phyloP scores from a whole-genome alignment of 1,140 invertebrate genomes.

The Antheraea mylitta region DNA sequence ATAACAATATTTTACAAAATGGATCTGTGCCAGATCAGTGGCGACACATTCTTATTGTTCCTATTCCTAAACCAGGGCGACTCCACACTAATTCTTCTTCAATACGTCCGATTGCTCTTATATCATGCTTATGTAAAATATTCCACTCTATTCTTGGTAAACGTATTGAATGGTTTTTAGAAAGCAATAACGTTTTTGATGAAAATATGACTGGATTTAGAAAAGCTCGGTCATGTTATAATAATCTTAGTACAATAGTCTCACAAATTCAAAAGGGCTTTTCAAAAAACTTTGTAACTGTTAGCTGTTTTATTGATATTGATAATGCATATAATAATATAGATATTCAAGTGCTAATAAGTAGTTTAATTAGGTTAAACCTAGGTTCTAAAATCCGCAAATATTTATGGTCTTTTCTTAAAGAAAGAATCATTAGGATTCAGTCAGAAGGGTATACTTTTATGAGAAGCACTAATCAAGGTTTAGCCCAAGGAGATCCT shows the following conservation, averaged over 20 bases:
- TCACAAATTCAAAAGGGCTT: slow-evolving; percentile 21
- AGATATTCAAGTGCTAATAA: background rate
- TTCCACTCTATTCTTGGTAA: slow-evolving; percentile 7
- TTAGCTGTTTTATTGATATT: slow-evolving; percentile 19
- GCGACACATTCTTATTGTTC: slow-evolving; percentile 9
- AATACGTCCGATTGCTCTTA: slow-evolving; percentile 11
- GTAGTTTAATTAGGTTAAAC: background rate
- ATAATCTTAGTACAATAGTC: slow-evolving; percentile 18
- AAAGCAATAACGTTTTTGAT: slow-evolving; percentile 10
- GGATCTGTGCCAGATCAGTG: slow-evolving; percentile 5
- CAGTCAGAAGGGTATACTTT: background rate
- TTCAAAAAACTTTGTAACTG: slow-evolving; percentile 16
- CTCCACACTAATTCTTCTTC: background rate
- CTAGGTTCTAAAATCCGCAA: background rate
- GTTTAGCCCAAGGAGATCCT: background rate
- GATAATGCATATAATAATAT: slow-evolving; percentile 13
- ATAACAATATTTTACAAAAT: slow-evolving; percentile 6
- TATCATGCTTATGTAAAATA: slow-evolving; percentile 11
- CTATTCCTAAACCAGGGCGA: slow-evolving; percentile 5
- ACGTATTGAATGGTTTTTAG: slow-evolving; percentile 13
- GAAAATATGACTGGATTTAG: slow-evolving; percentile 8
- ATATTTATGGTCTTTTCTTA: background rate
- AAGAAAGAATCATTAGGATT: background rate
- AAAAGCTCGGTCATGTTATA: slow-evolving; percentile 16
- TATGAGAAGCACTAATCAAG: background rate